Base-by-base conservation (phyloP, 2,797 vertebrate genomes). In the Poeciliopsis turneri region DNA sequence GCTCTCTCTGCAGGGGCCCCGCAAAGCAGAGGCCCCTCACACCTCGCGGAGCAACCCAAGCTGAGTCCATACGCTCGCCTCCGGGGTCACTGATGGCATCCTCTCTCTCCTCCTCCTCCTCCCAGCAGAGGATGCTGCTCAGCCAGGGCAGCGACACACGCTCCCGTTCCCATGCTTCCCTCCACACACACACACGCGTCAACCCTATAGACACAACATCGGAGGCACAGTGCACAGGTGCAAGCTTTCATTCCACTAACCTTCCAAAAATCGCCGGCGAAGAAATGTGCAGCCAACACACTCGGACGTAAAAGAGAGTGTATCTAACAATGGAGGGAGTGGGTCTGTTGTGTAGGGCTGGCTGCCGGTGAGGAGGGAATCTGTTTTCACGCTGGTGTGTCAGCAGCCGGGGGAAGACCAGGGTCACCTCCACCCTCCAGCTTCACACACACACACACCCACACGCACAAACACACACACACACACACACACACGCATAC, bases 61-160 rank as follows among this genome's bases (percentile, higher is more conserved):
- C 90, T 82, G 87, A 74, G 89, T 72, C 88, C 91, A 93, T 92
- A 92, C 88, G 90, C 84, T 88, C 53, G 75, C 82, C 88, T 88
- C 82, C 85, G 28, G 89, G 92, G 89, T 91, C 93, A 92, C 89
- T 83, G 86, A 82, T 76, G 82, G 81, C 90, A 90, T 89, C 89
- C 84, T 57, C 55, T 10, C 39, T 6, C 39, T 41, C 41, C 10
- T 53, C 8, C 51, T 84, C 89, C 81, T 86, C 59, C 18, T 39
- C 20, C 75, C 70, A 76, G 86, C 87, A 66, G 78, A 51, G 47
- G 71, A 25, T 43, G 39, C 66, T 43, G 66, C 39, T 69, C 36
- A 12, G 66, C 39, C 23, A 15, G 4, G 23, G 39, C 10, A 43
- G 13, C 66, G 10, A 43, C 66, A 43, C 66, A 25, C 7, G 23